phyloP scores from a whole-genome alignment of 1,140 invertebrate genomes.

The Riptortus pedestris region DNA sequence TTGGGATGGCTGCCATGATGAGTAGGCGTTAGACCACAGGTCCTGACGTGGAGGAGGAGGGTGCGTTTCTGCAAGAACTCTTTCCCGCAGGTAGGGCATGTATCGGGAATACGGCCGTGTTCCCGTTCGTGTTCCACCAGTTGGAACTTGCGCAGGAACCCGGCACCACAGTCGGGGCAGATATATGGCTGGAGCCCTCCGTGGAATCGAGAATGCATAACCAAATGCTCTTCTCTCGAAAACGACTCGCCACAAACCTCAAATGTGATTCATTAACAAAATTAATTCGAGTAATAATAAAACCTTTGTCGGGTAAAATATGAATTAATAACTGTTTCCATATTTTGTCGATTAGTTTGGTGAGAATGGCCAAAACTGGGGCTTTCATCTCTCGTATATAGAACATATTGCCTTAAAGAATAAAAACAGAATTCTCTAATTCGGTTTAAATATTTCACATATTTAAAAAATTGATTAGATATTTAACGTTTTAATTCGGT shows the following conservation, averaged over 20 bases:
- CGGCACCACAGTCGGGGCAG: slow-evolving; percentile 69
- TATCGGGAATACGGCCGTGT: slow-evolving; percentile 67
- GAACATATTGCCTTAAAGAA: too few relatives aligned
- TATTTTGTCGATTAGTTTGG: not conserved
- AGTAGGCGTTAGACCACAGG: slow-evolving; percentile 29
- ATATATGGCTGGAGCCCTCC: slow-evolving; percentile 70
- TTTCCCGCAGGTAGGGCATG: slow-evolving; percentile 67
- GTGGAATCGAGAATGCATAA: slow-evolving; percentile 50
- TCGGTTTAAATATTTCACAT: too few relatives aligned
- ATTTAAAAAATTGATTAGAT: too few relatives aligned
- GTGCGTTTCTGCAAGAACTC: slow-evolving; percentile 75
- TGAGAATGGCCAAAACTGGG: too few relatives aligned
- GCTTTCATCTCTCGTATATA: too few relatives aligned
- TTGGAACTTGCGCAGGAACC: slow-evolving; percentile 73
- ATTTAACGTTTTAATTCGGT: too few relatives aligned
- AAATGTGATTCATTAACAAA: not conserved
- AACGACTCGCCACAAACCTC: slow-evolving; percentile 76
- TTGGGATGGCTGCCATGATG: not conserved
- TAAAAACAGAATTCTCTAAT: too few relatives aligned
- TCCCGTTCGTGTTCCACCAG: slow-evolving; percentile 68
- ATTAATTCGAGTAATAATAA: too few relatives aligned
- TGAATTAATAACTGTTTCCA: not conserved
- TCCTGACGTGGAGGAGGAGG: slow-evolving; percentile 50
- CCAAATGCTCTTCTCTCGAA: slow-evolving; percentile 65
- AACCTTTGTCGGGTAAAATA: not conserved